phyloP scores from a whole-genome alignment of 2,113 vertebrate genomes.

The Tragelaphus scriptus region DNA sequence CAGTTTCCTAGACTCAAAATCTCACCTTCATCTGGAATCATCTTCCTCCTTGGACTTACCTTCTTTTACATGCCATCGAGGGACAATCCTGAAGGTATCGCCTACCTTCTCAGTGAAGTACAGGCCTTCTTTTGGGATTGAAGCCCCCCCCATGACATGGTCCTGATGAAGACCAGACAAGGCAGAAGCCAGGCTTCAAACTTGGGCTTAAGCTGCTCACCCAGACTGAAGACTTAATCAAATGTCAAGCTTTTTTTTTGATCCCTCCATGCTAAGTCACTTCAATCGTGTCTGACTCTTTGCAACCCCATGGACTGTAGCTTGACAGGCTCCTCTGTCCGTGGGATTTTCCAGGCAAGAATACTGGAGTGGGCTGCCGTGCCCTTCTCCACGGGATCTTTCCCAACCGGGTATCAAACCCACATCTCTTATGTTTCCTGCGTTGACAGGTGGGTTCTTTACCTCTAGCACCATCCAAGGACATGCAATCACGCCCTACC shows the following conservation, averaged over 20 bases:
- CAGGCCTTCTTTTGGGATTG: not conserved
- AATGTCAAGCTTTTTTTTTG: not conserved
- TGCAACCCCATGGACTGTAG: not conserved
- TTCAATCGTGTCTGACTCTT: not conserved
- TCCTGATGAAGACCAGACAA: not conserved
- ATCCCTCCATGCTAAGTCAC: not conserved
- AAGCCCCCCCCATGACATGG: not conserved
- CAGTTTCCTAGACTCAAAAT: constrained; percentile 8
- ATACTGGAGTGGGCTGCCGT: not conserved
- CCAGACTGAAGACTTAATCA: not conserved
- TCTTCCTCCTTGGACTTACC: not conserved
- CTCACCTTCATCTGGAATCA: constrained; percentile 3
- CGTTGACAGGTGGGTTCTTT: not conserved
- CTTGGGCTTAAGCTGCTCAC: not conserved
- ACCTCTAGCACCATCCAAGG: not conserved
- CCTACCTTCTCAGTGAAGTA: not conserved
- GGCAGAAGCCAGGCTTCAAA: not conserved
- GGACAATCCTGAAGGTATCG: not conserved
- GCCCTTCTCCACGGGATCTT: not conserved
- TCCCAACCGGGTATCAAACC: not conserved
- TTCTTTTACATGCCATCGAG: not conserved
- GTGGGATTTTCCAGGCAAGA: not conserved
- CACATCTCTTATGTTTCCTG: not conserved
- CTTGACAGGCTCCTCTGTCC: not conserved
- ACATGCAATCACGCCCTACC: not conserved